A percentile compares a stretch with the other conserved stretches of the same genome.
Evolutionary conservation across 2,113 vertebrate species (phyloP).

Genomic region (Pelusios castaneus): DNA sequence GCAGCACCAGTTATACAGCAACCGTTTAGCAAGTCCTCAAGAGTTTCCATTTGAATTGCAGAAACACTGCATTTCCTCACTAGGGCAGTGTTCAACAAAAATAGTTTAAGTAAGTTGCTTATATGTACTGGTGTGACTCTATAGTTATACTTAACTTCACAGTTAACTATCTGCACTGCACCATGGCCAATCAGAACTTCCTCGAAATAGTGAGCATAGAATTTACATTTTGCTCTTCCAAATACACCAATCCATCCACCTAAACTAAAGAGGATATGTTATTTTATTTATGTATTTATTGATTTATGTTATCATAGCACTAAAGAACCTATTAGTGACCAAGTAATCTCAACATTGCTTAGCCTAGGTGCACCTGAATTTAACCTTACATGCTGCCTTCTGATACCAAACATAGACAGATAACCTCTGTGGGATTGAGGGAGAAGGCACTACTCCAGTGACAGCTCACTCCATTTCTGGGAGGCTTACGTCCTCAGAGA

Average conservation of each 20-base stretch:
- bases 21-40: neutral
- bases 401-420: neutral
- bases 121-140: neutral
- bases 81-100: neutral
- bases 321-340: neutral
- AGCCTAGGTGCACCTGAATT: neutral
- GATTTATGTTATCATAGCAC: neutral
- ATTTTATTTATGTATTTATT: neutral
- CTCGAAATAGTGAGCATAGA: neutral
- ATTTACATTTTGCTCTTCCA: neutral
- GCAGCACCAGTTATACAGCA: neutral
- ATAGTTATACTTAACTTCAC: neutral
- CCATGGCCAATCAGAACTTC: fast-evolving
- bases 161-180: neutral
- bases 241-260: neutral
- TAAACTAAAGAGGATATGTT: neutral
- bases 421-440: neutral
- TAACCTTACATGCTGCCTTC: neutral
- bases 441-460: neutral
- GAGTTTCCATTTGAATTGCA: neutral
- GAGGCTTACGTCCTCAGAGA: no score
- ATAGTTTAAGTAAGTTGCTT: neutral
- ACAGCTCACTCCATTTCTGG: neutral
- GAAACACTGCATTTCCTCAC: neutral
- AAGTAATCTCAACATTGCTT: neutral